Conservation (phyloP, 1,140 invertebrate genomes). For the Aphelinus atriplicis region DNA sequence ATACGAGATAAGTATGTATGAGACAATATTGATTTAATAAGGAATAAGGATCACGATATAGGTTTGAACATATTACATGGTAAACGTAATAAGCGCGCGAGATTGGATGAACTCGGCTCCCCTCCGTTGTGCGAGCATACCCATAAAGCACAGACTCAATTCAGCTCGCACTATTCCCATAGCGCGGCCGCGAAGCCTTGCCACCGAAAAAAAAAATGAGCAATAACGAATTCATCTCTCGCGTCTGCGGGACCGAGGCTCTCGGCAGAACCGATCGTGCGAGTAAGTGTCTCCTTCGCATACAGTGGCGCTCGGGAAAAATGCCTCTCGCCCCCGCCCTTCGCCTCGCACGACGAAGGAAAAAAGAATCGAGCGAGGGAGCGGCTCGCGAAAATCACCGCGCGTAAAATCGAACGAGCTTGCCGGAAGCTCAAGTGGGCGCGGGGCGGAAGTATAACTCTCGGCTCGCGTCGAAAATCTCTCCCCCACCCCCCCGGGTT, state of each 20-base stretch:
- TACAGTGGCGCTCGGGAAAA: background rate
- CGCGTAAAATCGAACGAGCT: constrained; percentile 29
- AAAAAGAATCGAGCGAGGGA: background rate
- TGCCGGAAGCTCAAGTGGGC: background rate
- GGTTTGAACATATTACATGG: no score
- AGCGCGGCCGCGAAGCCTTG: no score
- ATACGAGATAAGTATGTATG: no score
- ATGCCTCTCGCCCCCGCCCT: no score
- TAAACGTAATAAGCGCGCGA: no score
- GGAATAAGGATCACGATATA: no score
- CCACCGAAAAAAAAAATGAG: background rate
- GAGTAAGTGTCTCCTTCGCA: constrained; percentile 6
- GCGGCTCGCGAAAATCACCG: constrained; percentile 16
- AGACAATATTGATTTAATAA: no score
- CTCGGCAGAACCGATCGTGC: constrained; percentile 11
- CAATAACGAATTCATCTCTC: constrained; percentile 21
- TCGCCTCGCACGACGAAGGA: background rate
- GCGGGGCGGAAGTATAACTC: constrained; percentile 1
- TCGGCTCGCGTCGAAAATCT: constrained; percentile 44
- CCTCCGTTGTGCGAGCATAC: no score
- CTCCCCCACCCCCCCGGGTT: background rate
- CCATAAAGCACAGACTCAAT: no score
- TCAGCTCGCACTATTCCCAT: no score
- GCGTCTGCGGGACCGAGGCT: background rate
- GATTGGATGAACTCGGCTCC: no score